Percentiles rank a stretch among this genome's conserved stretches.
phyloP scores from a whole-genome alignment of 2,888 invertebrate species.

The Limnephilus lunatus region DNA sequence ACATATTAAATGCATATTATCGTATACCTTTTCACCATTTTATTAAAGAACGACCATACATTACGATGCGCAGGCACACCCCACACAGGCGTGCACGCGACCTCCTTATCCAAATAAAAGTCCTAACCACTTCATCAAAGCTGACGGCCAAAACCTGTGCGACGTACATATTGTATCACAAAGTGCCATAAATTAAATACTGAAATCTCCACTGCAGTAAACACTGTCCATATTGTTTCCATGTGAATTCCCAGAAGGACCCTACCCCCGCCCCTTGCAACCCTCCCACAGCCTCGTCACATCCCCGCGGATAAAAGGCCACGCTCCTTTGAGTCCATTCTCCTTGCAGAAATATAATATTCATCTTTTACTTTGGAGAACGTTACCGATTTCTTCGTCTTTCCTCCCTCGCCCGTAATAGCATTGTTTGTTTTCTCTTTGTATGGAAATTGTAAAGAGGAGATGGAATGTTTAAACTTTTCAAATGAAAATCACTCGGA shows the following conservation, averaged over 20 bases:
- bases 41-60: neutral
- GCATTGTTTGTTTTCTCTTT: conserved; percentile 35
- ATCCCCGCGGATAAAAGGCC: conserved; percentile 7
- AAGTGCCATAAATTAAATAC: neutral
- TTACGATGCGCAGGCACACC: neutral
- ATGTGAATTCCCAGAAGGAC: neutral
- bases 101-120: neutral
- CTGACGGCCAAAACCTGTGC: neutral
- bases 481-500: neutral
- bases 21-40: neutral
- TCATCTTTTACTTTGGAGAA: conserved; percentile 27
- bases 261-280: neutral
- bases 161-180: neutral
- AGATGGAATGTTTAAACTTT: conserved; percentile 37
- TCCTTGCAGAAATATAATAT: conserved; percentile 40
- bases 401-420: conserved; percentile 10
- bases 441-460: conserved; percentile 6
- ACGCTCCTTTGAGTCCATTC: conserved; percentile 37
- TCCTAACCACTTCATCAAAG: neutral
- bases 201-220: conserved; percentile 26
- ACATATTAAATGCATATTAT: no score
- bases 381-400: conserved; percentile 21
- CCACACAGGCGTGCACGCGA: neutral
- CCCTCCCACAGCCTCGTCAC: neutral
- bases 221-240: neutral